Base-by-base conservation (phyloP, 2,797 vertebrate species). In the Sus cebifrons region DNA sequence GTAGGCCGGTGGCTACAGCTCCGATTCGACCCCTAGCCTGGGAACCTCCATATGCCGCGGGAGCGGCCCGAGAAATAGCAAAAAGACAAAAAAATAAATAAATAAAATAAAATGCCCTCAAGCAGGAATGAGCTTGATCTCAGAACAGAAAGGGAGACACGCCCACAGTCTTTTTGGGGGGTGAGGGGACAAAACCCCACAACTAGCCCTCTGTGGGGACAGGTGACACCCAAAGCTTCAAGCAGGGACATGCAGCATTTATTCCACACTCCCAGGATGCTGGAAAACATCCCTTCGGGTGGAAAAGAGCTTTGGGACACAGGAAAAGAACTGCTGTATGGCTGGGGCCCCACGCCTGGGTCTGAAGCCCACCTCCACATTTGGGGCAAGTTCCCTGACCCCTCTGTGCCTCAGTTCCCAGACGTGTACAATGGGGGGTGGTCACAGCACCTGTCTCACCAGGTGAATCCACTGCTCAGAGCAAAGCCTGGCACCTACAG, bases 361-460 rank as follows among this genome's bases (percentile, higher is more conserved):
- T 77, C 18, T n/a, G 29, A 62, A 62, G 15, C 17, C 27, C 36
- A 54, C 0, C 64, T 27, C 40, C 27, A 54, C 36, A 49, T 74
- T 60, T 9, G 29, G 44, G 64, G 27, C 32, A 44, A 88, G 36
- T 56, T 23, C 20, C 29, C 52, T 40, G 36, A 13, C 17, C 18
- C 65, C 23, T 13, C 49, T 25, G 20, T 9, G 16, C 21, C 29
- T 73, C 56, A 8, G 62, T 29, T 90, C 29, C 58, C 56, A 49
- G 15, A 6, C 9, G 10, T 29, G 17, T 62, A 32, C 29, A 44
- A 73, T 0, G 0, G 9, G 1, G 1, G 27, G 21, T 44, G 18
- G n/a, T 56, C 60, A 40, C 67, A 49, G 56, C 1, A 36, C n/a
- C 62, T 44, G 25, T 8, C 44, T 86, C 20, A 20, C 3, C 3